A percentile compares a stretch with the other conserved stretches of the same genome.
These are phyloP conservation scores for Onchidella celtica DNA, from an alignment of 2,888 invertebrate genomes.

Conservation along the genomic window DNA sequence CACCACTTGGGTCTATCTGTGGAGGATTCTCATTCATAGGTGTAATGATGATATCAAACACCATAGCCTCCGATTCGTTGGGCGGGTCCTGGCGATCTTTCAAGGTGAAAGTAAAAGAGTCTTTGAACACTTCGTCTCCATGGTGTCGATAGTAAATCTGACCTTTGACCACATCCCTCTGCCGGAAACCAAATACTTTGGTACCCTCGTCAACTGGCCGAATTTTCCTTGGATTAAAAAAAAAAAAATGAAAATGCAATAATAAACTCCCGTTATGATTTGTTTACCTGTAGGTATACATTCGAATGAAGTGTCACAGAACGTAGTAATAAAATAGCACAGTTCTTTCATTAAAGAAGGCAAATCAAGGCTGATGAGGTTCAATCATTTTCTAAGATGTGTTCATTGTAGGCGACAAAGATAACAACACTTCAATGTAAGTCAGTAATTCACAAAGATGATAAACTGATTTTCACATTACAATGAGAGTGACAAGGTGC, in stretches of 20 bases:
- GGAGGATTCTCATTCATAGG: constrained; percentile 78
- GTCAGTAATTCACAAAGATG: too few species aligned
- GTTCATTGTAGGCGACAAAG: too few species aligned
- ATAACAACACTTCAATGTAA: too few species aligned
- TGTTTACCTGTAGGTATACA: too few species aligned
- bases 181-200: constrained; percentile 74
- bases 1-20: constrained; percentile 66
- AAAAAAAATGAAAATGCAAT: not conserved
- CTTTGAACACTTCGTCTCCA: constrained; percentile 72
- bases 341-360: too few species aligned
- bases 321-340: not conserved
- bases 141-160: constrained; percentile 78
- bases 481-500: too few species aligned
- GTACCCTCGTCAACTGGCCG: constrained; percentile 71
- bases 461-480: too few species aligned
- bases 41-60: constrained; percentile 72
- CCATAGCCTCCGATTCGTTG: constrained; percentile 75
- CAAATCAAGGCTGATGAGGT: too few species aligned
- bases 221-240: constrained; percentile 55
- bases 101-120: constrained; percentile 76
- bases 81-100: constrained; percentile 76
- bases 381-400: too few species aligned
- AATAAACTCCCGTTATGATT: not conserved
- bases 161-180: constrained; percentile 76
- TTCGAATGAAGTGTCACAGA: not conserved